These are phyloP conservation scores for Caenorhabditis japonica DNA, from an alignment of 2,888 invertebrate species.

Conservation along the genomic window DNA sequence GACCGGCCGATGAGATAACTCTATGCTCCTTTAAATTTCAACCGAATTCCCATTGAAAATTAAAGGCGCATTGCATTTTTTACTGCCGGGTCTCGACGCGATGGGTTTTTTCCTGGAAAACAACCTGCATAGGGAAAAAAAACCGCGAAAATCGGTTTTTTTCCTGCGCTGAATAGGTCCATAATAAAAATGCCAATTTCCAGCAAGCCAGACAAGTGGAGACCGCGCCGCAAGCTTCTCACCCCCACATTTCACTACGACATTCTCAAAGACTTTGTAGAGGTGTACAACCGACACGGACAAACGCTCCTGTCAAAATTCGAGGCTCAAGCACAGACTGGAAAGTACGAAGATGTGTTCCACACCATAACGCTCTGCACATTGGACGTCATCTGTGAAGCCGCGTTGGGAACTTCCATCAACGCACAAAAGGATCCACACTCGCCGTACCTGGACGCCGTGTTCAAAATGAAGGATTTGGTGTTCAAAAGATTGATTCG, in stretches of 20 bases:
- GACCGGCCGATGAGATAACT: too few relatives aligned
- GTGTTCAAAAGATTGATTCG: conserved; percentile 77
- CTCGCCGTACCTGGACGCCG: conserved; percentile 74
- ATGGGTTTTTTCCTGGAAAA: too few relatives aligned
- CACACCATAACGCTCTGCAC: conserved; percentile 78
- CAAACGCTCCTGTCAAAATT: conserved; percentile 74
- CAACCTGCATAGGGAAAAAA: too few relatives aligned
- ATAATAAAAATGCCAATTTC: too few relatives aligned
- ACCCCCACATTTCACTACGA: conserved; percentile 80
- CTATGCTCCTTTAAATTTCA: too few relatives aligned
- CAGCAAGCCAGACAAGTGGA: conserved; percentile 78
- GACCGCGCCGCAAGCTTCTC: conserved; percentile 78
- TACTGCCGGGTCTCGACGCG: too few relatives aligned
- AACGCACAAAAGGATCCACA: conserved; percentile 72
- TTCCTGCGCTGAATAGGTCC: too few relatives aligned
- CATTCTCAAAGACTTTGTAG: conserved; percentile 79
- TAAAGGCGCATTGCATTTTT: too few relatives aligned
- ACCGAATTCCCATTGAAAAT: too few relatives aligned
- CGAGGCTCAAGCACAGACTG: conserved; percentile 59
- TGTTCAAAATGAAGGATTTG: conserved; percentile 74
- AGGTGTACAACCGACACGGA: conserved; percentile 79
- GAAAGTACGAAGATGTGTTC: conserved; percentile 63
- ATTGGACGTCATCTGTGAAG: conserved; percentile 79
- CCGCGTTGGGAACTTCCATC: conserved; percentile 72
- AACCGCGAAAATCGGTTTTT: too few relatives aligned